These are phyloP conservation scores for Leptinotarsa undecemlineata DNA, from an alignment of 1,140 invertebrate genomes.

Conservation along the genomic window DNA sequence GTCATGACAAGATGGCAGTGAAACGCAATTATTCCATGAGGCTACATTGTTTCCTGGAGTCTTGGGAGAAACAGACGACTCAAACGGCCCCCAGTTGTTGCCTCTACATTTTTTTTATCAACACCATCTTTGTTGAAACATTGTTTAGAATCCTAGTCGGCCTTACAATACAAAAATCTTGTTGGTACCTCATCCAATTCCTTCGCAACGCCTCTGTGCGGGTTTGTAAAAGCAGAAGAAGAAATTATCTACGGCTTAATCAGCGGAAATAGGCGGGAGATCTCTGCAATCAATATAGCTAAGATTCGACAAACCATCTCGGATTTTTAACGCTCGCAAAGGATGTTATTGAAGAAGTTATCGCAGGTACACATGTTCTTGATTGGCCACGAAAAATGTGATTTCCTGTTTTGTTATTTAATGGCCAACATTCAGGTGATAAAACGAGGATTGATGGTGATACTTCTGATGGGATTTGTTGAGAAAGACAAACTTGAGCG, in stretches of 20 bases:
- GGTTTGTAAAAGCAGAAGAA: not conserved
- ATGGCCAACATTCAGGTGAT: not conserved
- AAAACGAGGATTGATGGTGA: not conserved
- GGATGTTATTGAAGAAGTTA: conserved; percentile 3
- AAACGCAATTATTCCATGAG: no score
- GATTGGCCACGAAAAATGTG: not conserved
- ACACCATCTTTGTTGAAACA: no score
- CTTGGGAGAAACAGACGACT: no score
- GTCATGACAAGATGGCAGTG: no score
- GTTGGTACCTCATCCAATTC: not conserved
- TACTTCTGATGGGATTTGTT: no score
- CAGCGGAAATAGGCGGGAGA: conserved; percentile 6
- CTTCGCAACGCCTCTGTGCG: not conserved
- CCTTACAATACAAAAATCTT: no score
- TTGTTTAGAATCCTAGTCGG: no score
- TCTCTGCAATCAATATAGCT: not conserved
- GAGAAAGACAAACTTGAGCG: no score
- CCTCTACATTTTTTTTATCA: no score
- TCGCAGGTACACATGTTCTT: not conserved
- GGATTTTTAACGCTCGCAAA: not conserved
- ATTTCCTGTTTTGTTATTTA: conserved; percentile 3
- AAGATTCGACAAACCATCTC: not conserved
- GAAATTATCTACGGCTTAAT: not conserved
- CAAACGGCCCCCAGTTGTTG: no score
- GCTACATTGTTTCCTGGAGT: no score